These are phyloP conservation scores for Tenodera sinensis DNA, from an alignment of 2,888 invertebrate species.

Conservation along the genomic window DNA sequence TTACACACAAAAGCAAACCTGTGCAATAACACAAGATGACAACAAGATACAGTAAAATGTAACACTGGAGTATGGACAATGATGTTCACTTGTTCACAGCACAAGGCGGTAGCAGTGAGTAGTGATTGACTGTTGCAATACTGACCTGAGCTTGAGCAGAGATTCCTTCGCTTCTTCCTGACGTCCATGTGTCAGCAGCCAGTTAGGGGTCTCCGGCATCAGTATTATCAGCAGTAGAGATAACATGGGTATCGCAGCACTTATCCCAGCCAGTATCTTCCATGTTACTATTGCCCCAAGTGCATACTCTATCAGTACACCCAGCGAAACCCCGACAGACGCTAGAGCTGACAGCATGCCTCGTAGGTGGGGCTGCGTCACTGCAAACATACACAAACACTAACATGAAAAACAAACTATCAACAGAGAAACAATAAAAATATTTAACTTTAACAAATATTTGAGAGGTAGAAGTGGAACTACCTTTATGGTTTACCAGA, in stretches of 20 bases:
- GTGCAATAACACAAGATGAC: no score
- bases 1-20: no score
- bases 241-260: constrained; percentile 57
- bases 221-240: constrained; percentile 58
- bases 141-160: constrained; percentile 49
- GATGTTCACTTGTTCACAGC: no score
- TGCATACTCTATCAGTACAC: constrained; percentile 52
- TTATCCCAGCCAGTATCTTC: constrained; percentile 61
- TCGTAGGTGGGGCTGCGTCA: constrained; percentile 69
- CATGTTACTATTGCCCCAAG: constrained; percentile 58
- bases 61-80: no score
- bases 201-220: constrained; percentile 71
- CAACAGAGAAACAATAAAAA: no score
- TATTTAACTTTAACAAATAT: no score
- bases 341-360: constrained; percentile 69
- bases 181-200: constrained; percentile 48
- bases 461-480: no score
- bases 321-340: constrained; percentile 68
- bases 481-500: no score
- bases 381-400: constrained; percentile 36
- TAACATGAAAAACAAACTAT: no score
- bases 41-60: no score
- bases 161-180: constrained; percentile 55
- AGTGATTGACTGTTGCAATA: no score
- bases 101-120: no score